phyloP scores from a whole-genome alignment of 2,113 vertebrate genomes.

The Rissa tridactyla region DNA sequence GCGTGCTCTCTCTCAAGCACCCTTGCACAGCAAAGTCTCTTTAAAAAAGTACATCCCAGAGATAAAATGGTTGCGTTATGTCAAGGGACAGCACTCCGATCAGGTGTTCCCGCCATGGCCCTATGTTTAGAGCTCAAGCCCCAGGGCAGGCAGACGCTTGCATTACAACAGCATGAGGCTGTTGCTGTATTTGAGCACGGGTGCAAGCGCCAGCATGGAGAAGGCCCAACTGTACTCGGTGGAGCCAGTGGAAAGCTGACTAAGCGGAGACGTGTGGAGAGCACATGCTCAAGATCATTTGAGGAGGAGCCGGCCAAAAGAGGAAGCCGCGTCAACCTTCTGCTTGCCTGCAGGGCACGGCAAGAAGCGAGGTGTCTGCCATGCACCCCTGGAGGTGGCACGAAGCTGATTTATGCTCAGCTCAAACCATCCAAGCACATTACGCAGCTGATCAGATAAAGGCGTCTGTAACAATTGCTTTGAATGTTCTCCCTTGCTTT shows the following conservation, averaged over 20 bases:
- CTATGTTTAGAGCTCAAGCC: background rate
- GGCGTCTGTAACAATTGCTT: background rate
- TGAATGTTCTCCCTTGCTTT: background rate
- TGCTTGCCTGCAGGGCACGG: background rate
- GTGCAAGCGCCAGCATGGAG: background rate
- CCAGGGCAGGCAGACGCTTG: background rate
- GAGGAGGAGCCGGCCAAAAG: background rate
- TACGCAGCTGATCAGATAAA: background rate
- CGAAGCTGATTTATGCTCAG: background rate
- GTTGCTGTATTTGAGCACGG: background rate
- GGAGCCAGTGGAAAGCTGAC: background rate
- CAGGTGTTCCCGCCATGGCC: background rate
- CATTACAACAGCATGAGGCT: background rate
- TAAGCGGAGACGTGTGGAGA: background rate
- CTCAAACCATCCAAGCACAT: background rate
- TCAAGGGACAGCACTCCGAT: background rate
- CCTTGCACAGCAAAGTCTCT: fast-evolving
- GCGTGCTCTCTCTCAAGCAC: background rate
- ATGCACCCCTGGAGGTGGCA: background rate
- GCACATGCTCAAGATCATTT: background rate
- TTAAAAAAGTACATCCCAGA: background rate
- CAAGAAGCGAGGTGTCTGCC: background rate
- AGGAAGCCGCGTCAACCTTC: background rate
- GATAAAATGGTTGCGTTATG: fast-evolving
- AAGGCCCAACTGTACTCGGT: background rate